Evolutionary conservation across 2,888 invertebrate species (phyloP).

Genomic region (Lasioglossum zephyrum): DNA sequence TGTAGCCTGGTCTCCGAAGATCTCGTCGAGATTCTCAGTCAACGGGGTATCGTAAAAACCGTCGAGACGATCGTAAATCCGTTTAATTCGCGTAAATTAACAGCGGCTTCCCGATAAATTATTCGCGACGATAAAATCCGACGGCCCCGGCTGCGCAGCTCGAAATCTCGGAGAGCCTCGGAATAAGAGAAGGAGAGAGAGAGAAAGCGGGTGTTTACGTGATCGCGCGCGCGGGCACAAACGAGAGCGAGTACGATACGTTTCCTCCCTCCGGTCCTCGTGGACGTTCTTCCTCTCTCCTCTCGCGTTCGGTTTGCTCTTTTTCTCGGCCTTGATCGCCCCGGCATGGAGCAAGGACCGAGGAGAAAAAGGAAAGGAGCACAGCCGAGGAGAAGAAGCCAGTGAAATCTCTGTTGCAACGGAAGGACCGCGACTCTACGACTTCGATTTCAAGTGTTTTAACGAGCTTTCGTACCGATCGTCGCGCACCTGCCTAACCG

Average conservation of each 20-base stretch:
- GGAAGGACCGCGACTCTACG: not conserved
- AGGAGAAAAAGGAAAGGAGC: constrained; percentile 65
- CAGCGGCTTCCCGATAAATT: not conserved
- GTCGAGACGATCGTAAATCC: not conserved
- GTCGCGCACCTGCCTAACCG: too few relatives aligned
- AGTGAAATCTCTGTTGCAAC: constrained; percentile 27
- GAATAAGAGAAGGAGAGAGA: not conserved
- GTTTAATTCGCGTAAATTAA: constrained; percentile 12
- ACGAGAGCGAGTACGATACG: constrained; percentile 59
- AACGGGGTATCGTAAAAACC: not conserved
- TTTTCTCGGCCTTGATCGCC: constrained; percentile 62
- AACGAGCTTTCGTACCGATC: too few relatives aligned
- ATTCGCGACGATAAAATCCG: constrained; percentile 3
- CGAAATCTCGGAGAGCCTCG: constrained; percentile 19
- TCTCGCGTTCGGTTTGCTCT: constrained; percentile 52
- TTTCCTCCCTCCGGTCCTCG: constrained; percentile 34
- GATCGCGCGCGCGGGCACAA: constrained; percentile 22
- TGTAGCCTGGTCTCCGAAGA: not conserved
- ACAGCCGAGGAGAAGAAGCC: constrained; percentile 72
- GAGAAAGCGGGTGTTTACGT: constrained; percentile 21
- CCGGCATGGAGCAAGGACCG: constrained; percentile 55
- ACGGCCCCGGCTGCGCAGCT: constrained; percentile 3
- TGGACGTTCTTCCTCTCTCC: constrained; percentile 31
- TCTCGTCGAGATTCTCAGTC: not conserved
- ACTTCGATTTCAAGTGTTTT: not conserved